Base-by-base conservation (phyloP, 2,113 vertebrate species). In the Illadopsis cleaveri region DNA sequence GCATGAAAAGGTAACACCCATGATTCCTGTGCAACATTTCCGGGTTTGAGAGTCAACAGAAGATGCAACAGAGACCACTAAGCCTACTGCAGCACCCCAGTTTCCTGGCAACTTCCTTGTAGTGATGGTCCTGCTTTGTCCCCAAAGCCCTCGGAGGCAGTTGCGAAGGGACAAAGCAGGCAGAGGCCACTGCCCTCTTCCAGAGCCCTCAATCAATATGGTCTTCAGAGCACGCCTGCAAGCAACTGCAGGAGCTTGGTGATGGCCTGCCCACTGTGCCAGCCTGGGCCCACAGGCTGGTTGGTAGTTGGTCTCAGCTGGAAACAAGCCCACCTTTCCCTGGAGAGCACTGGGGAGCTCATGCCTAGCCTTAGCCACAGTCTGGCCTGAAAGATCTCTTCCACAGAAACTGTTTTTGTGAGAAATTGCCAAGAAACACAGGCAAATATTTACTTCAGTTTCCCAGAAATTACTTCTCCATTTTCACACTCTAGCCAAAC, bases 361-460 rank as follows among this genome's bases (percentile, higher is more conserved):
- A 40, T 0, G 12, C 30, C 23, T 53, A 61, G 38, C 35, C 38
- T 53, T 37, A 61, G 45, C 57, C 75, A 35, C 24, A 50, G 12
- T 48, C 57, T 50, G 82, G 68, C 50, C 83, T 73, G 77, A 62
- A 93, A 57, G 18, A 75, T 30, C 44, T 90, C 35, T 60, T 94
- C 62, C 62, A 53, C 0, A 6, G 48, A 72, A 81, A 86, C n/a
- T 21, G n/a, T 70, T 86, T 33, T 69, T 28, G 57, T 56, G 20
- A 95, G 38, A 70, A 93, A 87, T 44, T 76, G 90, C 87, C 92
- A 95, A 94, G 42, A 69, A 94, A 94, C 73, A 81, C 51, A 84
- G 21, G 38, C 51, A 86, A 77, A 71, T 2, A 1, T 76, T 82
- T 91, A 86, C 65, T 76, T 75, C 69, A 82, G 73, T 82, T 89